These are phyloP conservation scores for Lophius americanus DNA, from an alignment of 2,797 vertebrate species.

Conservation along the genomic window DNA sequence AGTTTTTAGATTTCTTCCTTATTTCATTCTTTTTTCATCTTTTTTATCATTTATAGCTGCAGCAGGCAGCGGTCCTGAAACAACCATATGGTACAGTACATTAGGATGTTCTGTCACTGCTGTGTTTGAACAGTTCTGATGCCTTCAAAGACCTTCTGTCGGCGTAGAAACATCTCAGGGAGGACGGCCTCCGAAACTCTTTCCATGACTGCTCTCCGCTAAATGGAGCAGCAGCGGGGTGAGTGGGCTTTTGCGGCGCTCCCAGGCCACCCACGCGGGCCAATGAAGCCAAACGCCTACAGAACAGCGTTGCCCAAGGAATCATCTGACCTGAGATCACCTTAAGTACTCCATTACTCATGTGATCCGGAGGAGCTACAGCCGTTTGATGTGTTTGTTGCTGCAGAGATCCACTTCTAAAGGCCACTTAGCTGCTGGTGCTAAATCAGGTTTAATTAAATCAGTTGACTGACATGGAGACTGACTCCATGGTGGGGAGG, in stretches of 20 bases:
- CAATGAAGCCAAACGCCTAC: slow-evolving; percentile 51
- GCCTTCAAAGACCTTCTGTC: too few species aligned
- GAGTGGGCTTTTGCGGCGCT: slow-evolving; percentile 64
- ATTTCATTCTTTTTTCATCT: too few species aligned
- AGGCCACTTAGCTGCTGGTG: slow-evolving; percentile 48
- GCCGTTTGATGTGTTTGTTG: slow-evolving; percentile 55
- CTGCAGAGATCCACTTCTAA: slow-evolving; percentile 38
- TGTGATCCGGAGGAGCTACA: slow-evolving; percentile 53
- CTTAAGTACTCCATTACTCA: slow-evolving; percentile 67
- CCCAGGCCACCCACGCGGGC: slow-evolving; percentile 58
- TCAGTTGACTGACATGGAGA: slow-evolving; percentile 34
- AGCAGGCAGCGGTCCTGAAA: too few species aligned
- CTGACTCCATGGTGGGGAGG: slow-evolving; percentile 29
- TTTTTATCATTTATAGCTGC: too few species aligned
- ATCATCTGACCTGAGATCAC: slow-evolving; percentile 71
- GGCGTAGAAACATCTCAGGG: too few species aligned
- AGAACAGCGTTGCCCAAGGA: slow-evolving; percentile 50
- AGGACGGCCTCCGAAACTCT: slow-evolving; percentile 6
- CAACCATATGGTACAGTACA: too few species aligned
- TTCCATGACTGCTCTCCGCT: slow-evolving; percentile 47
- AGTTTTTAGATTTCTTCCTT: too few species aligned
- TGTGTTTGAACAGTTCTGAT: too few species aligned
- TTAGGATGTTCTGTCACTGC: too few species aligned
- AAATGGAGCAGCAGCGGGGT: slow-evolving; percentile 61
- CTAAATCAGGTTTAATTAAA: slow-evolving; percentile 52